A percentile compares a stretch with the other conserved stretches of the same genome.
Evolutionary conservation across 2,888 invertebrate species (phyloP).

Genomic region (Myopa testacea): DNA sequence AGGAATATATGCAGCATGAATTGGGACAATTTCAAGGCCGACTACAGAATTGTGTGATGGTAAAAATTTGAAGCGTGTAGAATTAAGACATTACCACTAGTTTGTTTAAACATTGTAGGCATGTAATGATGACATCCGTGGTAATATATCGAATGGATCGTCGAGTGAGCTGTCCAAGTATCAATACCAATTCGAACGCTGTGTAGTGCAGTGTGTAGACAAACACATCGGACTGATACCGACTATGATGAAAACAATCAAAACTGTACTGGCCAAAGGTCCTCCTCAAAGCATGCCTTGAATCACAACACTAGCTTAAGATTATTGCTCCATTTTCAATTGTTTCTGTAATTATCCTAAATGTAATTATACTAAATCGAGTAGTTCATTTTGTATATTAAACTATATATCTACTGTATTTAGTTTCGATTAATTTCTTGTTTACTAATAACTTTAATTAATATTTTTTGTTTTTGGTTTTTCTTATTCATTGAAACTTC

Average conservation of each 20-base stretch:
- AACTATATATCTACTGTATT: no score
- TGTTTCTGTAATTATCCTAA: no score
- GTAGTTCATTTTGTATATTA: no score
- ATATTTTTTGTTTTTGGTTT: no score
- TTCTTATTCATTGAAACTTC: no score
- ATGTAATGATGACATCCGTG: conserved; percentile 55
- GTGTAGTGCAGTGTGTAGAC: conserved; percentile 59
- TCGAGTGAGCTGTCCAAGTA: conserved; percentile 55
- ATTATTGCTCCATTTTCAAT: no score
- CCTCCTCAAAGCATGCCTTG: conserved; percentile 38
- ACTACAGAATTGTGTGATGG: conserved; percentile 59
- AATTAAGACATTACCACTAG: not conserved
- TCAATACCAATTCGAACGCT: conserved; percentile 57
- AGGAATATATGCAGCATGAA: conserved; percentile 61
- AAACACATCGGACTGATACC: conserved; percentile 59
- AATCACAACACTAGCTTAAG: not conserved
- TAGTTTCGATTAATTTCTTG: no score
- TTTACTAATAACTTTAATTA: no score
- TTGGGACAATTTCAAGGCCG: conserved; percentile 58
- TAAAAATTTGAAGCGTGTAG: conserved; percentile 35
- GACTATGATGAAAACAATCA: conserved; percentile 57
- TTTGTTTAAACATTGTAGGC: conserved; percentile 49
- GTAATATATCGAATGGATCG: conserved; percentile 50
- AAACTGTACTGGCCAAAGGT: conserved; percentile 57
- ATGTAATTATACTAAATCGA: no score